A percentile compares a stretch with the other conserved stretches of the same genome.
Conservation (phyloP, 2,797 vertebrate genomes). For the Chelidonichthys spinosus region DNA sequence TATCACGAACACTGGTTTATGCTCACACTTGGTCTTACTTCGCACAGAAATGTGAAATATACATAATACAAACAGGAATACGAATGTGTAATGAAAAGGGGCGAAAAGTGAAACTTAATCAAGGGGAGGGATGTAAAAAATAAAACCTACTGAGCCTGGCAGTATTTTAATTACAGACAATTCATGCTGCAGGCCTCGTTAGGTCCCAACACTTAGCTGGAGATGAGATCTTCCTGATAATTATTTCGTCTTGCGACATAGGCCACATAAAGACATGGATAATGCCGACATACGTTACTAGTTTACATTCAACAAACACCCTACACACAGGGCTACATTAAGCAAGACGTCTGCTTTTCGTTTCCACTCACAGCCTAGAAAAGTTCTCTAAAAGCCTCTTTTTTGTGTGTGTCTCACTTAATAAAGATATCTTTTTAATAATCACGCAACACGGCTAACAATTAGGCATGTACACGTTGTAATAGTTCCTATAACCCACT, state of each 20-base stretch:
- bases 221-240: slow-evolving; percentile 59
- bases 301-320: slow-evolving; percentile 78
- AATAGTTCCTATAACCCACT: slow-evolving; percentile 36
- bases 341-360: slow-evolving; percentile 46
- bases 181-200: slow-evolving; percentile 53
- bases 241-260: slow-evolving; percentile 62
- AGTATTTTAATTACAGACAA: slow-evolving; percentile 62
- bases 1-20: slow-evolving; percentile 71
- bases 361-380: slow-evolving; percentile 20
- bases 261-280: slow-evolving; percentile 68
- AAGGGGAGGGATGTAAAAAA: background rate
- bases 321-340: slow-evolving; percentile 68
- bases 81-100: slow-evolving; percentile 40
- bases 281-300: slow-evolving; percentile 68
- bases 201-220: slow-evolving; percentile 43
- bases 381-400: slow-evolving; percentile 37
- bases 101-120: slow-evolving; percentile 37
- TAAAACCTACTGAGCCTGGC: slow-evolving; percentile 47
- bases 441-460: slow-evolving; percentile 56
- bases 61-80: slow-evolving; percentile 56
- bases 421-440: slow-evolving; percentile 56
- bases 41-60: slow-evolving; percentile 71
- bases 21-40: slow-evolving; percentile 64
- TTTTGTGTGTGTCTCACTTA: slow-evolving; percentile 46
- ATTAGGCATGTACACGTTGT: slow-evolving; percentile 44